Conservation (phyloP, 2,888 invertebrate species). For the Hyposoter didymator region DNA sequence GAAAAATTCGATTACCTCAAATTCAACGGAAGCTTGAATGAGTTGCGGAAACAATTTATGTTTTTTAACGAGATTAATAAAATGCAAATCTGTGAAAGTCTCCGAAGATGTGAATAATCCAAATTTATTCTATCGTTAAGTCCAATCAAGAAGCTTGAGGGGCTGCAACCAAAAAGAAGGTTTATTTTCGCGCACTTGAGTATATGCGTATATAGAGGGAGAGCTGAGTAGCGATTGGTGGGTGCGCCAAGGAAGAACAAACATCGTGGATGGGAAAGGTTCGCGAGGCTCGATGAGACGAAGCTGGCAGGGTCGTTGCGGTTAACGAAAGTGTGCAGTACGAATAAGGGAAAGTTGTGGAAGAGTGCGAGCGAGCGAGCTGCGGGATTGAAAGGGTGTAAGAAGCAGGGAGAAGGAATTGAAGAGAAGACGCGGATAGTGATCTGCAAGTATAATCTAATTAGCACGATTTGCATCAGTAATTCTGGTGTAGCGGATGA, state of each 20-base stretch:
- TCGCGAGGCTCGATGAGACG: slow-evolving; percentile 20
- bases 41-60: slow-evolving; percentile 4
- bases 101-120: slow-evolving; percentile 23
- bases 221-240: slow-evolving; percentile 2
- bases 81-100: background rate
- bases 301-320: slow-evolving; percentile 34
- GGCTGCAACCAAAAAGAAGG: slow-evolving; percentile 25
- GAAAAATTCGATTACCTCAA: background rate
- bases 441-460: slow-evolving; percentile 74
- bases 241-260: slow-evolving; percentile 48
- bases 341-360: slow-evolving; percentile 40
- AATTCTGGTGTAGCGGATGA: slow-evolving; percentile 63
- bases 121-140: slow-evolving; percentile 51
- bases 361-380: slow-evolving; percentile 25
- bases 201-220: background rate
- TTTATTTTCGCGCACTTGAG: slow-evolving; percentile 13
- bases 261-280: slow-evolving; percentile 46
- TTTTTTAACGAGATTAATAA: slow-evolving; percentile 1
- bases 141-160: slow-evolving; percentile 31
- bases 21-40: slow-evolving; percentile 6
- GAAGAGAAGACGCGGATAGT: slow-evolving; percentile 35
- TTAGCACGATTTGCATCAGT: slow-evolving; percentile 72
- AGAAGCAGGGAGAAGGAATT: slow-evolving; percentile 7
- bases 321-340: slow-evolving; percentile 51
- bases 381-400: slow-evolving; percentile 12